Evolutionary conservation across 2,888 invertebrate genomes (phyloP).

Genomic region (Agrotis exclamationis): DNA sequence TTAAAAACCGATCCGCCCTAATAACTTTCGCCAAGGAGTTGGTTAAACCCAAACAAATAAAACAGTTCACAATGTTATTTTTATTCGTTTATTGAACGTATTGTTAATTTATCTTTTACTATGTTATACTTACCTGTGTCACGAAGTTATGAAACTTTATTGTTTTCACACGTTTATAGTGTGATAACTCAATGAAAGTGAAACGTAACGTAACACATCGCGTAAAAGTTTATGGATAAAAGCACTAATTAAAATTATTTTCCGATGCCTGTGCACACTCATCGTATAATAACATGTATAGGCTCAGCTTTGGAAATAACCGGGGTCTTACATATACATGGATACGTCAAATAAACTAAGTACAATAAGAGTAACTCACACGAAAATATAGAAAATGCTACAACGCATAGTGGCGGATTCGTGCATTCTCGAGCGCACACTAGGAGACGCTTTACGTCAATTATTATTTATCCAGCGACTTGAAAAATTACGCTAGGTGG

Average conservation of each 20-base stretch:
- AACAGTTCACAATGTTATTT: slow-evolving; percentile 69
- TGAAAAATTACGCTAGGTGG: no score
- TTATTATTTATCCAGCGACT: no score
- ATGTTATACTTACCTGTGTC: slow-evolving; percentile 75
- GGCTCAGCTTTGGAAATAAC: neutral
- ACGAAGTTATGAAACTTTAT: slow-evolving; percentile 26
- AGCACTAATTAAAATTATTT: slow-evolving; percentile 6
- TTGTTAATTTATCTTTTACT: slow-evolving; percentile 64
- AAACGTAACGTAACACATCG: slow-evolving; percentile 47
- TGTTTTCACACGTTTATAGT: slow-evolving; percentile 39
- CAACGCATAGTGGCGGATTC: no score
- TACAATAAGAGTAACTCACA: no score
- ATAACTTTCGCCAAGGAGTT: slow-evolving; percentile 32
- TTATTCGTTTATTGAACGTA: slow-evolving; percentile 68
- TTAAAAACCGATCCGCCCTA: slow-evolving; percentile 35
- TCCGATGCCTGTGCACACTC: slow-evolving; percentile 3
- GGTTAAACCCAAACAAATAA: slow-evolving; percentile 75
- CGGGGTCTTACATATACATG: neutral
- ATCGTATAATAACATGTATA: neutral
- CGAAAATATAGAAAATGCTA: no score
- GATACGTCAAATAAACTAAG: slow-evolving; percentile 3
- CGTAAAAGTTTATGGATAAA: slow-evolving; percentile 32
- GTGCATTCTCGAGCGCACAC: no score
- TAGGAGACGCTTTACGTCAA: no score
- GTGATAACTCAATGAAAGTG: slow-evolving; percentile 26